A percentile compares a stretch with the other conserved stretches of the same genome.
Conservation (phyloP, 2,113 vertebrate species). For the Xiphorhynchus elegans region DNA sequence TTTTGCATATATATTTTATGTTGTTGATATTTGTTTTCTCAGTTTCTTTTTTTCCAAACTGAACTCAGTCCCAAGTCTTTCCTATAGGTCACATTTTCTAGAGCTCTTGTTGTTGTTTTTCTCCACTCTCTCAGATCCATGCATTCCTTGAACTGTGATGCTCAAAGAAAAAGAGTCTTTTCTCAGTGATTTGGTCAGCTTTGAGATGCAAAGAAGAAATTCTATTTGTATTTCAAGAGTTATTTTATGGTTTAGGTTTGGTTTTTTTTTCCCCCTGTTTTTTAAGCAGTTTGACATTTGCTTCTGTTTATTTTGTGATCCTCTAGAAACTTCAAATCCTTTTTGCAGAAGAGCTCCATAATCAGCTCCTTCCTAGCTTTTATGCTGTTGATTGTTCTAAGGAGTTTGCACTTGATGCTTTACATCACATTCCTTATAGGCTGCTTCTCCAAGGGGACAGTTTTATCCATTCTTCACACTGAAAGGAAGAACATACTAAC, state of each 20-base stretch:
- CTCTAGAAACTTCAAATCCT: not conserved
- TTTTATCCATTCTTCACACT: not conserved
- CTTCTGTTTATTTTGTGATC: not conserved
- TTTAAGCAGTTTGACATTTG: not conserved
- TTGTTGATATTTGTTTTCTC: not conserved
- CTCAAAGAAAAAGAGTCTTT: not conserved
- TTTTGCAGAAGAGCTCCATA: not conserved
- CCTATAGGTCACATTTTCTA: not conserved
- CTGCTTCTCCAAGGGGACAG: not conserved
- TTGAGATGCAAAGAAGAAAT: not conserved
- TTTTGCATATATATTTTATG: not conserved
- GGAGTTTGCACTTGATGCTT: not conserved
- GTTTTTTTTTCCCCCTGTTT: not conserved
- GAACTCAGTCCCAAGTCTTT: not conserved
- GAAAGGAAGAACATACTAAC: not conserved
- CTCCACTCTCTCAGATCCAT: not conserved
- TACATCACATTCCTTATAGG: not conserved
- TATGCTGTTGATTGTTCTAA: not conserved
- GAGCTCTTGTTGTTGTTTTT: not conserved
- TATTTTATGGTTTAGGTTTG: not conserved
- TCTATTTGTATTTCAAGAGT: not conserved
- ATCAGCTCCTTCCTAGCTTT: not conserved
- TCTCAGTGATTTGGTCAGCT: not conserved
- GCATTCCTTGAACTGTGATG: not conserved
- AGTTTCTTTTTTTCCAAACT: not conserved